Conservation (phyloP, 2,888 invertebrate species). For the Blomia tropicalis region DNA sequence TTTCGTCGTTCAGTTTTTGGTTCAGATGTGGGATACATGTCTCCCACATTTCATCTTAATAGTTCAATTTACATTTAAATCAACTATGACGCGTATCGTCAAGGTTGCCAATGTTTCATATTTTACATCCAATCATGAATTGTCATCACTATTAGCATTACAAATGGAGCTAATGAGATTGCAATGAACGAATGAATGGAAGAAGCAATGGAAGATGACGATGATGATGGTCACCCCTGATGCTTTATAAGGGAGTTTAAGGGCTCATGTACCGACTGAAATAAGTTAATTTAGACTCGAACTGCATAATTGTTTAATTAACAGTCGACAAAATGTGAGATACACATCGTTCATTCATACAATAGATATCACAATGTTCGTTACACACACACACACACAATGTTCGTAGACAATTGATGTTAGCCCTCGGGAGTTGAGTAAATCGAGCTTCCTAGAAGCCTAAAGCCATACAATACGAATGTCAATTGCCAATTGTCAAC, state of each 20-base stretch:
- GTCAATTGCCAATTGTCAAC: background rate
- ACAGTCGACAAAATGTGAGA: background rate
- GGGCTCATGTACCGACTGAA: conserved; percentile 2
- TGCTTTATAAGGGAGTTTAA: no score
- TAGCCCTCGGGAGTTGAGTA: background rate
- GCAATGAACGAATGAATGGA: background rate
- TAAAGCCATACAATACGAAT: background rate
- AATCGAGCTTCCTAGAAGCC: background rate
- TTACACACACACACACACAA: no score
- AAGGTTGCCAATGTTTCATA: background rate
- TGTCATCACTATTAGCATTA: background rate
- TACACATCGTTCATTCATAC: no score
- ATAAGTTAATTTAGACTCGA: conserved; percentile 3
- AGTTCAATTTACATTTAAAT: conserved; percentile 5
- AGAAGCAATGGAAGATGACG: no score
- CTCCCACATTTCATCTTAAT: no score
- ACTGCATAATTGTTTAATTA: conserved; percentile 5
- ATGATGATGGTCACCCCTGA: no score
- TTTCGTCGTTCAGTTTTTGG: no score
- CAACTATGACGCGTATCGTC: background rate
- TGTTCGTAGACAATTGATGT: background rate
- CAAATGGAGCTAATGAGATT: conserved; percentile 6
- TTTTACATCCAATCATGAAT: background rate
- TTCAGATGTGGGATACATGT: no score
- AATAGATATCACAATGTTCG: no score